Base-by-base conservation (phyloP, 2,888 invertebrate genomes). In the Tenthredo scrophulariae region DNA sequence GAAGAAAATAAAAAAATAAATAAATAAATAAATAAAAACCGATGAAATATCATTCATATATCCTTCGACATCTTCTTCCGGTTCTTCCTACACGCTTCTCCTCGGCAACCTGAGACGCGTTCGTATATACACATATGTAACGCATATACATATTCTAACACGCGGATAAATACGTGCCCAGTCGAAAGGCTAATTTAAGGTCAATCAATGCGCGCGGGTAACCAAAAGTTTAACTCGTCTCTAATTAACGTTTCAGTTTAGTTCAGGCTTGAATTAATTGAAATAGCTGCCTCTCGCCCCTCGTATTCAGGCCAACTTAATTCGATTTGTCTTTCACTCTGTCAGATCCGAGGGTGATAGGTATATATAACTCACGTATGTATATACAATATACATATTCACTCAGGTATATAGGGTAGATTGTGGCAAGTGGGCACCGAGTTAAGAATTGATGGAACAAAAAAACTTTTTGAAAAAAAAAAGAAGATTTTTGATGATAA, bases 291-390 rank as follows among this genome's bases (percentile, higher is more conserved):
- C 85, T 84, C 85, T 43, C 77, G 75, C 86, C 88, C 82, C 75
- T n/a, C 46, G 43, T 40, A 43, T 43, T 40, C 74, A 43, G 40
- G 10, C 74, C n/a, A 10, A 40, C 84, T 87, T 89, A 89, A 89
- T 89, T 89, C 87, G 89, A 90, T 90, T 90, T 90, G 80, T 87
- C 83, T 87, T 87, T 87, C 83, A 84, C 79, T 84, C 84, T 82
- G 58, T 58, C 43, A 88, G 89, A 90, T 89, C 84, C n/a, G 87
- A 87, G 90, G 89, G 88, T 86, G 89, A 74, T 74, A 40, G 40
- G 7, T 13, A 22, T 18, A 22, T 18, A 70, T 33, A 65, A 33
- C 67, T 33, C 67, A 33, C 67, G 18, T 67, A 33, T 26, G 3
- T 62, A n/a, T 9, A 13, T 65, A 22, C 29, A 22, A 62, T 65